Base-by-base conservation (phyloP, 2,888 invertebrate genomes). In the Trachelus stipa region DNA sequence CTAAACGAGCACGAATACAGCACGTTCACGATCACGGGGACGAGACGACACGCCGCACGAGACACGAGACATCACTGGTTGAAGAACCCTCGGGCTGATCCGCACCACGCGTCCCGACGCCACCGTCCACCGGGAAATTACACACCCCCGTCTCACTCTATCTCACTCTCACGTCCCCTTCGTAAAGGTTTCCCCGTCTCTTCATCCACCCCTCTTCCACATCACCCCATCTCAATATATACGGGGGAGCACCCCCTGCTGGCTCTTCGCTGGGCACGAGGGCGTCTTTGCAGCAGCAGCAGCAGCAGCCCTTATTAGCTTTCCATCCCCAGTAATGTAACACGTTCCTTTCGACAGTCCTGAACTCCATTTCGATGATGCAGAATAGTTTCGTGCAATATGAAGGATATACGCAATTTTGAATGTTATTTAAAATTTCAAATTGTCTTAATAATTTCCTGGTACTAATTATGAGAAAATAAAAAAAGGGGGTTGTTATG, bases 1-100 rank as follows among this genome's bases (percentile, higher is more conserved):
- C 85, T 86, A 87, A 86, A 90, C 89, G 87, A 89, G 81, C 88
- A 89, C 88, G 86, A 88, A 83, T 83, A 89, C 87, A 86, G 83
- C 83, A 88, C 86, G 85, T 87, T 85, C 84, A 88, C 88, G 87
- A 87, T 87, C 86, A 89, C 88, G 86, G 87, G 86, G 84, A 88
- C 88, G 81, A 82, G 85, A 86, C 87, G 87, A 87, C 88, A 87
- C 85, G 84, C 85, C 86, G 86, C 84, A 88, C 87, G 88, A 89
- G 85, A 88, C 88, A 89, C 89, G 88, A 88, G 86, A 89, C 90
- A 89, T 90, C 87, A 90, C 90, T 89, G 90, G 88, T 88, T 90
- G 88, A 89, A 87, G 89, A 88, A 87, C 87, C 87, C 89, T 88
- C 85, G 79, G 83, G 83, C 84, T 82, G 88, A 86, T 87, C 86